Conservation (phyloP, 2,888 invertebrate species). For the Drosophila basisetae region DNA sequence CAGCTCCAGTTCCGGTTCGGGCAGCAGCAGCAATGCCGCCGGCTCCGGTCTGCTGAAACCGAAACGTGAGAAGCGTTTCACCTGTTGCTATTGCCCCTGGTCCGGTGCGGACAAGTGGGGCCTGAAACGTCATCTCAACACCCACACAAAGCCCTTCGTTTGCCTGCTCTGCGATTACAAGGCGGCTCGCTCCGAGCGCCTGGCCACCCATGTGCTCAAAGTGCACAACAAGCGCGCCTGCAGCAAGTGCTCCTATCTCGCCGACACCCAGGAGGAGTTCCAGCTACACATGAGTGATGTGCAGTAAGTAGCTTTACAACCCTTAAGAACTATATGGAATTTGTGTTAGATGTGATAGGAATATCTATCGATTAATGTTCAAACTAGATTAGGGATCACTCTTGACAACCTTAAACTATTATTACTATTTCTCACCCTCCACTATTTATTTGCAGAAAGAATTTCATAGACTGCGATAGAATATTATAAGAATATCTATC, state of each 20-base stretch:
- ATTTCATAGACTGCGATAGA: neutral
- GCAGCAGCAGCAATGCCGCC: constrained; percentile 50
- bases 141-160: constrained; percentile 95
- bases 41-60: constrained; percentile 80
- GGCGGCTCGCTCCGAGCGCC: constrained; percentile 95
- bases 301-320: constrained; percentile 87
- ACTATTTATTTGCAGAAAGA: neutral
- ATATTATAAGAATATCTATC: neutral
- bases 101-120: constrained; percentile 98
- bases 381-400: neutral
- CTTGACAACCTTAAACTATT: too few relatives aligned
- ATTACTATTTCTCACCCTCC: neutral
- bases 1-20: constrained; percentile 72
- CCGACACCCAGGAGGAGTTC: constrained; percentile 92
- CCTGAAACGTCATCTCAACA: constrained; percentile 95
- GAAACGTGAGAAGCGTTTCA: constrained; percentile 90
- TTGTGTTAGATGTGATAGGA: neutral
- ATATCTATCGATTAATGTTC: neutral
- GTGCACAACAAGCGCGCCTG: constrained; percentile 96
- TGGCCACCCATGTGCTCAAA: constrained; percentile 95
- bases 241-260: constrained; percentile 94
- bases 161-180: constrained; percentile 97
- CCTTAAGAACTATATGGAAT: neutral
- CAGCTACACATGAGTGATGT: constrained; percentile 92
- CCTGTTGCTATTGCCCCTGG: constrained; percentile 96